These are phyloP conservation scores for Bolinopsis microptera DNA, from an alignment of 37 sponge, comb jelly and placozoan genomes.

Conservation along the genomic window DNA sequence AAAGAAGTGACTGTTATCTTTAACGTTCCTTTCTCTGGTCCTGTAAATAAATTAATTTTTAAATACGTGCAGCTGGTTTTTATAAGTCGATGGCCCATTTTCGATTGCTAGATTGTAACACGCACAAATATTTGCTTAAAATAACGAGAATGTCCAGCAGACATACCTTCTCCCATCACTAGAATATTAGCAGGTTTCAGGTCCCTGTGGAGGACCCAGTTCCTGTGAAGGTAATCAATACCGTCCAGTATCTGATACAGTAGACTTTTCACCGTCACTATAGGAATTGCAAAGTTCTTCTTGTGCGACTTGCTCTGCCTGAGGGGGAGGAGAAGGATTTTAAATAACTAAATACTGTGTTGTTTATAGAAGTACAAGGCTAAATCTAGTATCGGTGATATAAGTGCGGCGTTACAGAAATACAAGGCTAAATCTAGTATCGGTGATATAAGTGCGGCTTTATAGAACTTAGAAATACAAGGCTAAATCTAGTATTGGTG, in stretches of 20 bases:
- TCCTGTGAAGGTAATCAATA: conserved; percentile 91
- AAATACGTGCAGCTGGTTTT: too few relatives aligned
- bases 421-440: too few relatives aligned
- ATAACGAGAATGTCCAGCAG: too few relatives aligned
- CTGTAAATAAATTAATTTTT: conserved; percentile 3
- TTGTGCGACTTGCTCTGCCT: conserved; percentile 76
- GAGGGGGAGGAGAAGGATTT: background rate
- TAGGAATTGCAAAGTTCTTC: conserved; percentile 78
- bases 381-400: too few relatives aligned
- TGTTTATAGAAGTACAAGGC: too few relatives aligned
- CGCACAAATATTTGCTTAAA: background rate
- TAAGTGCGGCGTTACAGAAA: too few relatives aligned
- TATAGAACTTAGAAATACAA: too few relatives aligned
- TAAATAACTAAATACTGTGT: too few relatives aligned
- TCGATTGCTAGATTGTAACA: background rate
- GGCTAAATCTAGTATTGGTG: too few relatives aligned
- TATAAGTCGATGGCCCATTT: too few relatives aligned
- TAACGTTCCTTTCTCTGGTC: conserved; percentile 25
- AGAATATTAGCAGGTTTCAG: conserved; percentile 98
- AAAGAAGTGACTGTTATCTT: conserved; percentile 82
- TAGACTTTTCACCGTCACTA: conserved; percentile 88
- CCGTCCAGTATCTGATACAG: conserved; percentile 92
- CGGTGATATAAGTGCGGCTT: too few relatives aligned
- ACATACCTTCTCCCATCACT: conserved; percentile 93
- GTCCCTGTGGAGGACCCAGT: conserved; percentile 96